Percentiles rank a stretch among this genome's conserved stretches.
These are phyloP conservation scores for Phalacrocorax brasilianus DNA, from an alignment of 2,113 vertebrate species.

Conservation along the genomic window DNA sequence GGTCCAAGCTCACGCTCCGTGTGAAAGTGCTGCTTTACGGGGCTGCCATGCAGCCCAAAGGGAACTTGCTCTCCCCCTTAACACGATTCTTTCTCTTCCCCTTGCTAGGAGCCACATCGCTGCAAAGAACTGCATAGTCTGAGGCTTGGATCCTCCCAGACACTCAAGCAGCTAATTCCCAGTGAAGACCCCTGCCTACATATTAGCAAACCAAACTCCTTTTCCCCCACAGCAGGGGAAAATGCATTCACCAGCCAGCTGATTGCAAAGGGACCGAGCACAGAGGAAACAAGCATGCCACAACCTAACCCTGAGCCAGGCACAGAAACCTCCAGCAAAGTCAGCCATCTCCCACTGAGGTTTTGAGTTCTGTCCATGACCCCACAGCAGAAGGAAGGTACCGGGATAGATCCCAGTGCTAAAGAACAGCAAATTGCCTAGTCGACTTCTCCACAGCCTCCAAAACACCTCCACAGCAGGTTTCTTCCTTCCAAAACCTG, in stretches of 20 bases:
- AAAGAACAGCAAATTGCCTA: neutral
- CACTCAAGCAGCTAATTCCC: neutral
- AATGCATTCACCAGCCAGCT: neutral
- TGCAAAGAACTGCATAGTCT: neutral
- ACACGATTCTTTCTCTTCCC: neutral
- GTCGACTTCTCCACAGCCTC: neutral
- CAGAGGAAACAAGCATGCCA: neutral
- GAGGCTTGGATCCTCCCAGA: neutral
- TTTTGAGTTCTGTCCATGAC: neutral
- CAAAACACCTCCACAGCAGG: neutral
- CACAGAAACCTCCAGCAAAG: neutral
- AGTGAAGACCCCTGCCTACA: neutral
- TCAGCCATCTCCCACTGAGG: neutral
- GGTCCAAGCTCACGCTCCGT: neutral
- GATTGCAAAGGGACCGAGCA: neutral
- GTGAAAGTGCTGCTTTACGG: neutral
- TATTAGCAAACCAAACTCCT: neutral
- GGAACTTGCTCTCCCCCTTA: neutral
- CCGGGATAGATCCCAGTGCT: fast-evolving
- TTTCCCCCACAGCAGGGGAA: neutral
- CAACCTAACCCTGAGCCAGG: neutral
- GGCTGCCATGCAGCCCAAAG: neutral
- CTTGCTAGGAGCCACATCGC: neutral
- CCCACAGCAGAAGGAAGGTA: neutral
- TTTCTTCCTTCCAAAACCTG: neutral